phyloP scores from a whole-genome alignment of 2,113 vertebrate genomes.

The Equus quagga region DNA sequence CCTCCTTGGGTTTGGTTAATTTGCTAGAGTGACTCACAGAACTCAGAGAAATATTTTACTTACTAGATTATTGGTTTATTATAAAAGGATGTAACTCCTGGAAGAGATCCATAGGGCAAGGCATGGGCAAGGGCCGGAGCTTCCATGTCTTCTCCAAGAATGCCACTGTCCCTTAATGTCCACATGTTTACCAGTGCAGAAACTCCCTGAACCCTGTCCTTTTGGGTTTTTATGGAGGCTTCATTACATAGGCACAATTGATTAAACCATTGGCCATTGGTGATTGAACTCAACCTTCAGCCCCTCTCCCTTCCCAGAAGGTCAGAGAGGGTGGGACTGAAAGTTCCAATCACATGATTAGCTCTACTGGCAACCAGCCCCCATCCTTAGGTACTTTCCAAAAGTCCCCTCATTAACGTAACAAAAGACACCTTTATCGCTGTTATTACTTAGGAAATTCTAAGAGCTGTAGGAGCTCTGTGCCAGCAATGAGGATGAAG shows the following conservation, averaged over 20 bases:
- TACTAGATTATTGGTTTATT: not conserved
- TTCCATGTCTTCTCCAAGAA: not conserved
- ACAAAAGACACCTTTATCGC: not conserved
- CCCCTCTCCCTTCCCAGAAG: not conserved
- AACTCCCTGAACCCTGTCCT: not conserved
- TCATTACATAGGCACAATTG: not conserved
- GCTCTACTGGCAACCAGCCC: not conserved
- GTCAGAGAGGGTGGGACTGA: not conserved
- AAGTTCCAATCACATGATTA: not conserved
- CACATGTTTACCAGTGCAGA: not conserved
- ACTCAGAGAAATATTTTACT: not conserved
- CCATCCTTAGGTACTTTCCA: not conserved
- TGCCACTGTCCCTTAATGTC: not conserved
- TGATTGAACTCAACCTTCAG: not conserved
- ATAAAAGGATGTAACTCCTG: not conserved
- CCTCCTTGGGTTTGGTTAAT: not conserved
- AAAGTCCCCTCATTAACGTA: not conserved
- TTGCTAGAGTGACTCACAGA: not conserved
- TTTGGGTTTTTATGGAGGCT: not conserved
- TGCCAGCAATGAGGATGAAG: not conserved
- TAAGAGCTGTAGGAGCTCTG: not conserved
- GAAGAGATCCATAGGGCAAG: not conserved
- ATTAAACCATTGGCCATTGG: not conserved
- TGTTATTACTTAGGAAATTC: not conserved
- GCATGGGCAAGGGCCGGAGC: not conserved